Evolutionary conservation across 2,888 invertebrate genomes (phyloP).

Genomic region (Watsonalla cultraria): DNA sequence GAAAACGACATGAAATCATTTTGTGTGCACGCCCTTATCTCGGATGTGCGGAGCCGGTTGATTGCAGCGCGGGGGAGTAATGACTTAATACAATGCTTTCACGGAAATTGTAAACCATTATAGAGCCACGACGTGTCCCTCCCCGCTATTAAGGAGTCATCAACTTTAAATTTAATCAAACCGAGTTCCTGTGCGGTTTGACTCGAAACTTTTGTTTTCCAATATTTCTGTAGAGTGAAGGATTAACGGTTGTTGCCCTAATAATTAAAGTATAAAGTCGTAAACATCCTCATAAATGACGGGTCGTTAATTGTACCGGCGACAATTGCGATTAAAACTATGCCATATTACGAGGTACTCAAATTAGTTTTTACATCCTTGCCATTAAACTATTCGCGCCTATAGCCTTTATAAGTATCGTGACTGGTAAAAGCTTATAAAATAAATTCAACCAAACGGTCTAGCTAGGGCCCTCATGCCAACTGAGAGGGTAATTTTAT

Average conservation of each 20-base stretch:
- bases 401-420: slow-evolving; percentile 24
- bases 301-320: background rate
- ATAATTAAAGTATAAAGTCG: background rate
- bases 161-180: slow-evolving; percentile 43
- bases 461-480: slow-evolving; percentile 1
- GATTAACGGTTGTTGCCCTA: background rate
- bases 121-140: slow-evolving; percentile 41
- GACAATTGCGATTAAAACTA: background rate
- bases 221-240: background rate
- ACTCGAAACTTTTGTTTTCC: slow-evolving; percentile 17
- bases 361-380: slow-evolving; percentile 2
- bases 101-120: slow-evolving; percentile 58
- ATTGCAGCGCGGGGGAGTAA: slow-evolving; percentile 45
- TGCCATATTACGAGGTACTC: background rate
- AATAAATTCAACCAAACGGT: slow-evolving; percentile 23
- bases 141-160: slow-evolving; percentile 53
- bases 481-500: slow-evolving; percentile 28
- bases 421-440: slow-evolving; percentile 33
- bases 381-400: slow-evolving; percentile 18
- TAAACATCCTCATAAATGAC: background rate
- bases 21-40: slow-evolving; percentile 24
- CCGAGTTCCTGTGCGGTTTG: slow-evolving; percentile 22
- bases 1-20: slow-evolving; percentile 1
- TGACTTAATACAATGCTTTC: slow-evolving; percentile 69
- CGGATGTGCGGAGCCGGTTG: slow-evolving; percentile 25